These are phyloP conservation scores for Symphodus melops DNA, from an alignment of 2,113 vertebrate species.

Conservation along the genomic window DNA sequence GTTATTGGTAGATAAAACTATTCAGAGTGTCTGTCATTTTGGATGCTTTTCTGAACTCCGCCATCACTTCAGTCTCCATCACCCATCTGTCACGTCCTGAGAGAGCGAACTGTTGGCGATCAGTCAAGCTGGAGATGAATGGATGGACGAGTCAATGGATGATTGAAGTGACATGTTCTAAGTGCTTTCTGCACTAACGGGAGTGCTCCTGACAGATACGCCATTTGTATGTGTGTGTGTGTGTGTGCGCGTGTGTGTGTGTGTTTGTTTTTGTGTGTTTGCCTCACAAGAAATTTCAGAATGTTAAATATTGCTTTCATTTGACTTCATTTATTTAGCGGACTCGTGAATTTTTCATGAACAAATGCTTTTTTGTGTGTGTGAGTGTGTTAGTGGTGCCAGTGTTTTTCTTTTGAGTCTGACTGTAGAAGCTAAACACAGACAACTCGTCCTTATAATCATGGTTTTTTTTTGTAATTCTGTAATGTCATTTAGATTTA, in stretches of 20 bases:
- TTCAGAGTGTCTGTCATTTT: background rate
- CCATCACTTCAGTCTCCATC: conserved; percentile 3
- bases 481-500: too few relatives aligned
- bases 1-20: background rate
- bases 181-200: conserved; percentile 43
- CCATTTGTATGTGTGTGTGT: conserved; percentile 9
- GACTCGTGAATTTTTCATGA: conserved; percentile 11
- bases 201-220: conserved; percentile 9
- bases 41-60: background rate
- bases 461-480: too few relatives aligned
- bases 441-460: too few relatives aligned
- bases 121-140: conserved; percentile 23
- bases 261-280: background rate
- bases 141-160: conserved; percentile 9
- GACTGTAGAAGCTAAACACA: too few relatives aligned
- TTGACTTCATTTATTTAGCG: conserved; percentile 44
- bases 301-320: conserved; percentile 39
- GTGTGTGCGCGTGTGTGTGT: conserved; percentile 4
- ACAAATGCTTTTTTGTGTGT: background rate
- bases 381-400: background rate
- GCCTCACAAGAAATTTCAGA: conserved; percentile 2
- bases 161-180: conserved; percentile 37
- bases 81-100: conserved; percentile 5
- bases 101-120: conserved; percentile 12
- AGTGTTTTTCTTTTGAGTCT: too few relatives aligned